Base-by-base conservation (phyloP, 2,797 vertebrate genomes). In the Valencia hispanica region DNA sequence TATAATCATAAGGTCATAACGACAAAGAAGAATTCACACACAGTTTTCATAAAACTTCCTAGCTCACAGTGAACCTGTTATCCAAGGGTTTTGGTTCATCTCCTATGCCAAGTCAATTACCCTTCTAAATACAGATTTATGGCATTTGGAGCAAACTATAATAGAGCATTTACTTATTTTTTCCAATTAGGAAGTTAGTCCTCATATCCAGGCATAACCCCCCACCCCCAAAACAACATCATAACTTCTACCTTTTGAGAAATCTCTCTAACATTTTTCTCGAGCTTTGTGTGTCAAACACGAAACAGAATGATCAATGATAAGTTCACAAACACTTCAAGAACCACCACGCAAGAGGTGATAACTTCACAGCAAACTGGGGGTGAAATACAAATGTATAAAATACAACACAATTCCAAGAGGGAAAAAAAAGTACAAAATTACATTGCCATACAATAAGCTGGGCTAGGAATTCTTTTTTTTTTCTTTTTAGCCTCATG, bases 341-440 rank as follows among this genome's bases (percentile, higher is more conserved):
- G 78, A 89, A 75, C 69, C 80, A 79, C 82, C 80, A 90, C 88
- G 87, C 86, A 86, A 83, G 82, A 82, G 88, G 82, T 66, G 18
- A 27, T n/a, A 84, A 79, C 78, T 73, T 57, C 73, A 87, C 77
- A 55, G 55, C 70, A 87, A 71, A 77, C 63, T 53, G 7, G 30
- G 1, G 59, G 66, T 39, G 34, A 83, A 73, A 17, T n/a, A 55
- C 6, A 80, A 27, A 59, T 27, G 41, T n/a, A 72, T 27, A 57
- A 41, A 27, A 57, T 8, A 41, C 32, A 55, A 41, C 22, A 41
- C 10, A 66, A 1, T 9, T 27, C 50, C 30, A 51, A n/a, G n/a
- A n/a, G n/a, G n/a, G n/a, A n/a, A 12, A 25, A 50, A 50, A 11
- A 12, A 3, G 1, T 10, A 20, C 5, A 69, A 3, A 32, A 6